Base-by-base conservation (phyloP, 1,140 invertebrate genomes). In the Lordiphosa collinella region DNA sequence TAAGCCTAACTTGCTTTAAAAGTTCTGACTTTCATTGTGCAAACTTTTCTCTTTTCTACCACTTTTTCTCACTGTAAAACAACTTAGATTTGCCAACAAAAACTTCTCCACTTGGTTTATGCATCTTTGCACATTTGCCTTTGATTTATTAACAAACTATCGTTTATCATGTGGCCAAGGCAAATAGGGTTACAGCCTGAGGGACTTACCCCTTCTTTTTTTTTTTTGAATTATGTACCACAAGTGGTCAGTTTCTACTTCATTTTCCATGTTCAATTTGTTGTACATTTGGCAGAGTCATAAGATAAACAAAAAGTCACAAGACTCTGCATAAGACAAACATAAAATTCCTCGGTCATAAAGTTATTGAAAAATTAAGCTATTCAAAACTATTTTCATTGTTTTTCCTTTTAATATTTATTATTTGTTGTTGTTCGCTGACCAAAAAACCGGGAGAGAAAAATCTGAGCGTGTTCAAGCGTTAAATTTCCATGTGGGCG, bases 111-210 rank as follows among this genome's bases (percentile, higher is more conserved):
- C 16, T 10, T 40, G 13, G 13, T 10, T 40, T 4, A 16, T 16
- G 13, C 7, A 10, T 38, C 36, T 38, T 7, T 38, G 36, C 36
- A 16, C 36, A 38, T 44, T 62, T 50, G 46, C 76, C 48, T 66
- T 73, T 79, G 75, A 79, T 79, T 79, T 79, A 79, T 79, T 79
- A 79, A 79, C 75, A 75, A 82, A 76, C 76, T 57, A 65, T 82
- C 70, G 76, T 79, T 79, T 79, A 79, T 79, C 75, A 79, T 79
- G 75, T 62, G 75, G 75, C 53, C 75, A 80, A 70, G 70, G 74
- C 69, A 13, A 13, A 8, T 38, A 65, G 70, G 75, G 74, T 78
- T 79, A 79, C 64, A 54, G 69, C 55, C 54, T 53, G 32, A 48
- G 61, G 37, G 35, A 52, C 38, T 14, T 49, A 53, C 40, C 11